Base-by-base conservation (phyloP, 2,888 invertebrate species). In the Fragum sueziense region DNA sequence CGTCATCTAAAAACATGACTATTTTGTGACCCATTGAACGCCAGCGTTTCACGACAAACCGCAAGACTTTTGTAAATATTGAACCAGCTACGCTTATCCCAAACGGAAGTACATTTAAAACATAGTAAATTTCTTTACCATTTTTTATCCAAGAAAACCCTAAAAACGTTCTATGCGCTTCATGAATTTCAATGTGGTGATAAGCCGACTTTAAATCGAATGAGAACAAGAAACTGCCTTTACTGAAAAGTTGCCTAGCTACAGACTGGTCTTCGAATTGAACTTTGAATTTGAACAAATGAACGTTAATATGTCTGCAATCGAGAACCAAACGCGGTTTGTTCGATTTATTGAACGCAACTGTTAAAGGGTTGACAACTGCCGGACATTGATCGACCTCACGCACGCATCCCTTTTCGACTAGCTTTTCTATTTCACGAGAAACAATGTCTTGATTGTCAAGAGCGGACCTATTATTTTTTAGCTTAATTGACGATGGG, bases 41-140 rank as follows among this genome's bases (percentile, higher is more conserved):
- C 69, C 73, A 80, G 41, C 69, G 20, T 70, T 76, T 80, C 0
- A 83, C 61, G 22, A 76, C 59, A 27, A 68, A 75, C 67, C 74
- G 47, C 25, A 76, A 17, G 11, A 79, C 31, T 54, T 85, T 81
- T 0, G 81, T 76, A 68, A 83, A 85, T 20, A 83, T 81, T 33
- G 29, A 76, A 14, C 84, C 80, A 7, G 84, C 78, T 0, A 70
- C 76, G 20, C 74, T 59, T 7, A 86, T 33, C n/a, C 81, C 83
- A 52, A 80, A 86, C 2, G 76, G 57, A n/a, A 86, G 47, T 52
- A 82, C 86, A 29, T 71, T 80, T 17, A 76, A 86, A 4, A 79
- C 76, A 59, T 68, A 86, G 70, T 74, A 82, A 0, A 27, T 29
- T 51, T n/a, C 29, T 4, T 25, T 2, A 20, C 59, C 34, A 22